Percentiles rank a stretch among this genome's conserved stretches.
These are phyloP conservation scores for Wasmannia auropunctata DNA, from an alignment of 1,140 invertebrate species.

Conservation along the genomic window DNA sequence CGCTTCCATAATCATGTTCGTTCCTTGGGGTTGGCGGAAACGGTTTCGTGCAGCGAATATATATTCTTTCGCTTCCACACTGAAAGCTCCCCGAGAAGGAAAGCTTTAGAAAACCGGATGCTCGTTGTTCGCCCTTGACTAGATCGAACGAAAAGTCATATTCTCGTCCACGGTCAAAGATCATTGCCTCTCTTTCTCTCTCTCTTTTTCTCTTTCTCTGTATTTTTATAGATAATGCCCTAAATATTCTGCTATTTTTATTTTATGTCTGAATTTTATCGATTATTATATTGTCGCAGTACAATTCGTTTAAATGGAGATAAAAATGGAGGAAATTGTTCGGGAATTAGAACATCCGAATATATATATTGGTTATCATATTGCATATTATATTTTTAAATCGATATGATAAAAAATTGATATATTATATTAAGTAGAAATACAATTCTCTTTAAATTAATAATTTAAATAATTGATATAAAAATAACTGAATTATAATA, in stretches of 20 bases:
- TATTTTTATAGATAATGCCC: not conserved
- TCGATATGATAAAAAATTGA: not conserved
- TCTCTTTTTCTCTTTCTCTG: not conserved
- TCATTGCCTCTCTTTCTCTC: constrained; percentile 16
- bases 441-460: not conserved
- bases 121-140: constrained; percentile 66
- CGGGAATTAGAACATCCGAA: not conserved
- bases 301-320: not conserved
- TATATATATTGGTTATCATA: too few species aligned
- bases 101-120: constrained; percentile 31
- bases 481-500: not conserved
- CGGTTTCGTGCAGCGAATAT: constrained; percentile 14
- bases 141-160: constrained; percentile 42
- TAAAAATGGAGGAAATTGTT: not conserved
- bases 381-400: too few species aligned
- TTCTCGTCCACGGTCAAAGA: constrained; percentile 67
- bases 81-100: constrained; percentile 48
- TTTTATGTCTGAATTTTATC: not conserved
- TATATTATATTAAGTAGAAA: not conserved
- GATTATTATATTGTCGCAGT: not conserved
- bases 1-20: constrained; percentile 57
- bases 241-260: constrained; percentile 12
- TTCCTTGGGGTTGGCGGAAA: not conserved
- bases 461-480: not conserved
- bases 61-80: constrained; percentile 28